Conservation (phyloP, 2,888 invertebrate genomes). For the Smittia sp. region DNA sequence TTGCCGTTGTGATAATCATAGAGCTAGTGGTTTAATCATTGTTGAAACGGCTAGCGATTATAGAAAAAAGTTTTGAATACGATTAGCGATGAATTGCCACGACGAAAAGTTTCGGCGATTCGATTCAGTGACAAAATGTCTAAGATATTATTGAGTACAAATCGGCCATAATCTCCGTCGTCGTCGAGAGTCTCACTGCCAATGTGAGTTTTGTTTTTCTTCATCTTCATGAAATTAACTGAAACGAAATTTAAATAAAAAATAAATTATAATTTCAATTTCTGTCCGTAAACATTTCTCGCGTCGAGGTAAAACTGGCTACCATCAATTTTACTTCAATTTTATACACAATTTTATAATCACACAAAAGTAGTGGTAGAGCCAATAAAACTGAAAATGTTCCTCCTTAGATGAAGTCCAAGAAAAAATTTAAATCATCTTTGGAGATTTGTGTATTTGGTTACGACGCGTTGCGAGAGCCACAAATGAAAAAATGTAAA, state of each 20-base stretch:
- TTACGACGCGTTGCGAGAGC: background rate
- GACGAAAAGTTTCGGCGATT: background rate
- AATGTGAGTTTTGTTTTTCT: background rate
- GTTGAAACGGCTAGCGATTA: no score
- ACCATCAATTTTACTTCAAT: conserved; percentile 31
- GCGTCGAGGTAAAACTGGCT: conserved; percentile 23
- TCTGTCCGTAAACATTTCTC: conserved; percentile 8
- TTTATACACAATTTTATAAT: conserved; percentile 11
- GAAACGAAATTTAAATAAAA: conserved; percentile 38
- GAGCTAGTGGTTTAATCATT: no score
- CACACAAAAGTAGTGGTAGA: background rate
- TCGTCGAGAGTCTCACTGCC: background rate
- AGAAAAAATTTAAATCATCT: conserved; percentile 15
- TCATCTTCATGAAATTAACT: background rate
- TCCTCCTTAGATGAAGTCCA: background rate
- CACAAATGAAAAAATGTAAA: conserved; percentile 15
- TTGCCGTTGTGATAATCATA: no score
- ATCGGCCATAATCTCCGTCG: background rate
- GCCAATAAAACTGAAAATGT: background rate
- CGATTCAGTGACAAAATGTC: background rate
- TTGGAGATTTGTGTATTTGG: background rate
- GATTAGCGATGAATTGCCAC: conserved; percentile 20
- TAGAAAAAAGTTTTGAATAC: background rate
- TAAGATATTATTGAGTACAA: background rate
- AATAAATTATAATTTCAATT: conserved; percentile 40